A percentile compares a stretch with the other conserved stretches of the same genome.
Conservation (phyloP, 2,888 invertebrate species). For the Mimachlamys varia region DNA sequence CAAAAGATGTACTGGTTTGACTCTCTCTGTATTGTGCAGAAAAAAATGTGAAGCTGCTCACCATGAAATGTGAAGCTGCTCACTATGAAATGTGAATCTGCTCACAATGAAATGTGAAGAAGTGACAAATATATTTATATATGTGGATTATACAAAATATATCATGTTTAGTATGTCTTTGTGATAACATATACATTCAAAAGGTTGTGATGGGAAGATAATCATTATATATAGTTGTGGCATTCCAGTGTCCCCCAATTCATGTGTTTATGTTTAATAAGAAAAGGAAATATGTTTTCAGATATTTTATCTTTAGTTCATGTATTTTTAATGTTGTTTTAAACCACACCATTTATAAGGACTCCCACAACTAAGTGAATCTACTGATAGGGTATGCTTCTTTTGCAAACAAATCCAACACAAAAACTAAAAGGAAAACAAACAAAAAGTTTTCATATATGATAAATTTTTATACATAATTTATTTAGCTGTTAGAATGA, state of each 20-base stretch:
- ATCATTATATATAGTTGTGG: neutral
- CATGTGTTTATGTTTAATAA: neutral
- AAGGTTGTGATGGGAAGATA: neutral
- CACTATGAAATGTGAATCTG: neutral
- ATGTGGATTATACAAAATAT: neutral
- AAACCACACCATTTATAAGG: neutral
- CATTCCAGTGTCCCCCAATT: neutral
- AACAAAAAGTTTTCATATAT: too few species aligned
- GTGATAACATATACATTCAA: conserved; percentile 17
- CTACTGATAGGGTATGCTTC: too few species aligned
- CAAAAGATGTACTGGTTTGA: neutral
- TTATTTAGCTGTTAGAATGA: too few species aligned
- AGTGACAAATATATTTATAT: neutral
- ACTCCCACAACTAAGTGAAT: neutral
- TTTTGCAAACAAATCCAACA: too few species aligned
- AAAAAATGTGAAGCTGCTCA: neutral
- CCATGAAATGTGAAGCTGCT: neutral
- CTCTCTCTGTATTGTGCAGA: neutral
- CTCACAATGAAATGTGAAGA: neutral
- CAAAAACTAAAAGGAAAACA: too few species aligned
- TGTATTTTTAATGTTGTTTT: neutral
- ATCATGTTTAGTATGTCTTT: neutral
- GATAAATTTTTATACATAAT: too few species aligned
- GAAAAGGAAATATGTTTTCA: neutral
- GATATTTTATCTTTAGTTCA: too few species aligned